Percentiles rank a stretch among this genome's conserved stretches.
These are phyloP conservation scores for Drosophila persimilis DNA, from an alignment of 1,140 invertebrate species.

Conservation along the genomic window DNA sequence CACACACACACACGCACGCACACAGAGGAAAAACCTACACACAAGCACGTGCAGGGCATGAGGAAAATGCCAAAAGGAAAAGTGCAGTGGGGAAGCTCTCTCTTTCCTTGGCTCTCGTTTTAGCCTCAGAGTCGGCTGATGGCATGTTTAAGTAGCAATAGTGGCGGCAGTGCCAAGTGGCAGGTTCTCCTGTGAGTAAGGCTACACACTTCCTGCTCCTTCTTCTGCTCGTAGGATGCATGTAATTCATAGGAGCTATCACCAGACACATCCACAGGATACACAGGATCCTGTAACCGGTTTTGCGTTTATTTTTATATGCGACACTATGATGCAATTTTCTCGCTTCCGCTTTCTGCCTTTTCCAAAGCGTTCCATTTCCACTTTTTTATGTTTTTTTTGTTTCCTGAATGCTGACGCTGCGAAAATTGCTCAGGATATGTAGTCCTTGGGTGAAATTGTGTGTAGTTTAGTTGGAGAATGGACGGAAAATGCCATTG, in stretches of 20 bases:
- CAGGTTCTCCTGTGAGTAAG: slow-evolving; percentile 39
- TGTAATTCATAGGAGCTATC: slow-evolving; percentile 74
- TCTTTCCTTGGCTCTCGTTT: slow-evolving; percentile 15
- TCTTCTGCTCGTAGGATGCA: slow-evolving; percentile 49
- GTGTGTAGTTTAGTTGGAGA: slow-evolving; percentile 19
- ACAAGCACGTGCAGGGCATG: slow-evolving; percentile 62
- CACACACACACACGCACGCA: neutral
- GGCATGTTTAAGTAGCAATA: slow-evolving; percentile 69
- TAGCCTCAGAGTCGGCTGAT: slow-evolving; percentile 52
- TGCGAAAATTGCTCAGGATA: slow-evolving; percentile 58
- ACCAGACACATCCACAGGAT: slow-evolving; percentile 47
- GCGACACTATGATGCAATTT: slow-evolving; percentile 79
- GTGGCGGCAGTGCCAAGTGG: slow-evolving; percentile 35
- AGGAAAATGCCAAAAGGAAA: slow-evolving; percentile 43
- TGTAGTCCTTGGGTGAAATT: neutral
- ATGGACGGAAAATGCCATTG: slow-evolving; percentile 6
- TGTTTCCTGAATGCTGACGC: slow-evolving; percentile 59
- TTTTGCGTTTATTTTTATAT: slow-evolving; percentile 74
- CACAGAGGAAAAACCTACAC: slow-evolving; percentile 1
- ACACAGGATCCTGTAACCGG: slow-evolving; percentile 59
- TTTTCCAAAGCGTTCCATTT: slow-evolving; percentile 27
- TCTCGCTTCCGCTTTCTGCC: slow-evolving; percentile 67
- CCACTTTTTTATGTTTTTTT: slow-evolving; percentile 7
- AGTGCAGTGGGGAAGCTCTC: slow-evolving; percentile 4
- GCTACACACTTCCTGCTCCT: neutral